phyloP scores from a whole-genome alignment of 2,113 vertebrate genomes.

The Salvelinus fontinalis region DNA sequence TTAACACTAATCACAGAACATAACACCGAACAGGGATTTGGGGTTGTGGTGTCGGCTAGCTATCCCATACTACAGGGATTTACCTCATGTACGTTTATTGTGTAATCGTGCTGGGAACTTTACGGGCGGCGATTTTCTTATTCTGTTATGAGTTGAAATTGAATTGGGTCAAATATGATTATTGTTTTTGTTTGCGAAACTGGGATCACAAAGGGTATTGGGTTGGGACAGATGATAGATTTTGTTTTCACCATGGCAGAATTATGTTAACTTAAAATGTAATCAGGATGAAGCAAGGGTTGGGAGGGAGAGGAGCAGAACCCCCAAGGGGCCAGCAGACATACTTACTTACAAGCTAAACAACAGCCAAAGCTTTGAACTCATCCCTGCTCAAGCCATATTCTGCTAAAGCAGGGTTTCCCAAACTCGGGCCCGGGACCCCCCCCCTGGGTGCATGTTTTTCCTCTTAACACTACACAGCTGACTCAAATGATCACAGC shows the following conservation, averaged over 20 bases:
- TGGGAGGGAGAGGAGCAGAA: no score
- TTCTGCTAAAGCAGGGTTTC: no score
- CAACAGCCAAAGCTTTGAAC: constrained; percentile 45
- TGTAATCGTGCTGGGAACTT: background rate
- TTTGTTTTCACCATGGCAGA: background rate
- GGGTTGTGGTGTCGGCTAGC: constrained; percentile 15
- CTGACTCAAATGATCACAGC: no score
- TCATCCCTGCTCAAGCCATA: constrained; percentile 48
- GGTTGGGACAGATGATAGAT: background rate
- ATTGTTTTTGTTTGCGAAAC: background rate
- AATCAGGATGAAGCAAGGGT: background rate
- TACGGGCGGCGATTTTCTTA: background rate
- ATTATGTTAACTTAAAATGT: background rate
- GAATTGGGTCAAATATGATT: background rate
- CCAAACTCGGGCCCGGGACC: no score
- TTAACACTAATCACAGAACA: constrained; percentile 22
- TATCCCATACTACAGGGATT: constrained; percentile 46
- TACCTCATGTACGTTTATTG: constrained; percentile 52
- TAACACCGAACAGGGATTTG: background rate
- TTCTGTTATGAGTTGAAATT: background rate
- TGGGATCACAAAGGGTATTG: background rate
- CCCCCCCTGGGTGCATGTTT: no score
- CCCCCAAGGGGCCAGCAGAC: no score
- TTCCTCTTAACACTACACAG: no score
- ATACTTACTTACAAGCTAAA: background rate